Evolutionary conservation across 2,888 invertebrate genomes (phyloP), one percentile per base, ranked within the genome.

Genomic region (Sphinx pinastri): DNA sequence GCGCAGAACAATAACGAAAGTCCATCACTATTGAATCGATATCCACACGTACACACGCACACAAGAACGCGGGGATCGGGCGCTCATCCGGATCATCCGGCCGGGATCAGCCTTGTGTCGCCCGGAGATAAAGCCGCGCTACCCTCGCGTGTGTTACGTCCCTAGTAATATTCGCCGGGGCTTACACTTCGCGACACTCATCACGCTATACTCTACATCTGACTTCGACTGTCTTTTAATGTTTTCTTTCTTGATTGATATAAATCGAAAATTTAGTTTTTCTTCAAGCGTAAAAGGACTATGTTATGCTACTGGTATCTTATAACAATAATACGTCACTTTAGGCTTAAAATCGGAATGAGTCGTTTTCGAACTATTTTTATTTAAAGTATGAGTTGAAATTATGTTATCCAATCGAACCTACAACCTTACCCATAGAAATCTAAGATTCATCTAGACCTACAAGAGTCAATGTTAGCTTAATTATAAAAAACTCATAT

Each of bases 1-100:
- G 45, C 19, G 14, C 19, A 31, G 75, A 75, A 73, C 74, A 45
- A 19, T 58, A 67, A 66, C 66, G 59, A 69, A 69, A 68, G 58
- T 51, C 19, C 68, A 67, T 68, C 68, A 71, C 68, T 55, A 57
- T 51, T 67, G 38, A 68, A 85, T 86, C 86, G 81, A 86, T 84
- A 80, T 76, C 75, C 70, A 74, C 71, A 79, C 77, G 68, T 71
- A 75, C 74, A 78, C 81, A 82, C 84, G 80, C 85, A 84, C 80
- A 79, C 78, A 51, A 79, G 76, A 79, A 77, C 78, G 83, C 76
- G 82, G 81, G 84, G 85, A 85, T 87, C 84, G 81, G 75, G 77
- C 82, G 88, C 85, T 92, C 82, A 93, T 93, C 93, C 93, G 92
- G 93, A 92, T 93, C 79, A 93, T 88, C 92, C 88, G 80, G 77